These are phyloP conservation scores for Rhinella marina DNA, from an alignment of 2,797 vertebrate genomes.

Conservation along the genomic window DNA sequence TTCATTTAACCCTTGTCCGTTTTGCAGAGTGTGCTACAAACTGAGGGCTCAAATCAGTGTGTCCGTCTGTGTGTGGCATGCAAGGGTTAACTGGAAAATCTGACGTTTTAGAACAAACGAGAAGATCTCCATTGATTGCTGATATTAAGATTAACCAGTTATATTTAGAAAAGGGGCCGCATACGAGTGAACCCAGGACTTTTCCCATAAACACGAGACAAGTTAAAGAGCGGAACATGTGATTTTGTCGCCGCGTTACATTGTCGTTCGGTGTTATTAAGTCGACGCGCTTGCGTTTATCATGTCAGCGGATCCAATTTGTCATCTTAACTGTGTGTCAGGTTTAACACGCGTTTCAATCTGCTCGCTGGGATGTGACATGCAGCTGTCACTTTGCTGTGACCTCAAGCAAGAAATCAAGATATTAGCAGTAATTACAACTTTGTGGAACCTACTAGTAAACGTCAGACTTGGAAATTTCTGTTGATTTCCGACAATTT, in stretches of 20 bases:
- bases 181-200: conserved; percentile 10
- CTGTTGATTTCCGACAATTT: not conserved
- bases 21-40: no score
- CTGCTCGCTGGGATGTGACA: conserved; percentile 27
- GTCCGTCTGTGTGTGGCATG: not conserved
- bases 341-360: conserved; percentile 24
- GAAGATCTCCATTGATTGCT: not conserved
- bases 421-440: conserved; percentile 35
- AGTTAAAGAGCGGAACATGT: conserved; percentile 3
- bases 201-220: conserved; percentile 30
- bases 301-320: conserved; percentile 45
- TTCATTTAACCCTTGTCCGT: conserved; percentile 48
- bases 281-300: conserved; percentile 33
- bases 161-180: conserved; percentile 11
- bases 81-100: conserved; percentile 27
- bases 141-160: conserved; percentile 27
- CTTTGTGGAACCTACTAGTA: not conserved
- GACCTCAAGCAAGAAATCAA: conserved; percentile 17
- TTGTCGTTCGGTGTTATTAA: conserved; percentile 43
- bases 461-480: not conserved
- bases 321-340: conserved; percentile 33
- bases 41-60: no score
- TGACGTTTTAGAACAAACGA: not conserved
- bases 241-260: not conserved
- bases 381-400: conserved; percentile 27